Evolutionary conservation across 2,888 invertebrate species (phyloP), one percentile per base, ranked within the genome.

Genomic region (Cordilura impudica): DNA sequence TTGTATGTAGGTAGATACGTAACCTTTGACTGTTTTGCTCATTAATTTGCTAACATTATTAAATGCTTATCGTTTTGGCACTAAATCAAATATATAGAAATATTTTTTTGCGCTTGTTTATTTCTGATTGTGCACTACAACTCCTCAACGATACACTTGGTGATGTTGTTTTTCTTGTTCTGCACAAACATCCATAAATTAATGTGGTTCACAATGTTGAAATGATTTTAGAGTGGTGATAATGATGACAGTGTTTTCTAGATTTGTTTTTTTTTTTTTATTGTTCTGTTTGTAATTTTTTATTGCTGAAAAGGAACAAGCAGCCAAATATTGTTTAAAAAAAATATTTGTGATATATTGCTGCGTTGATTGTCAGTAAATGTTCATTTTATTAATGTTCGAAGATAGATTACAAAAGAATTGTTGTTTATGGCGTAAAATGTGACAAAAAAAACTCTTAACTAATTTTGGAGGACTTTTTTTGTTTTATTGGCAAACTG

Each of bases 31-130:
- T 84, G 79, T 83, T 81, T 79, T 81, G 81, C 84, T 84, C 85
- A 85, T 85, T 85, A 84, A 85, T 85, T 85, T 85, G 82, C 81
- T 70, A 74, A 78, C 61, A 82, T 82, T 82, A 76, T 76, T 81
- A 82, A 82, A 78, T 75, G 75, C 78, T 83, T 82, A 82, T 82
- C 81, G 63, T 69, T 70, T 65, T 78, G 80, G 69, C 77, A 78
- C 65, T 78, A 73, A 81, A 81, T 79, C 75, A 76, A 82, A 81
- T 80, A 29, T 47, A n/a, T 67, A 29, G 12, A 26, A 43, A 39
- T 0, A 63, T 61, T 21, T 19, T 45, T 14, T 54, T 43, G 14
- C 3, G 7, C 21, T 23, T 21, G 4, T 51, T 23, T 51, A n/a
- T 51, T 39, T 39, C 56, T 49, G 43, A 61, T 56, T 74, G 61